Evolutionary conservation across 2,113 vertebrate genomes (phyloP), one percentile per base, ranked within the genome.

Genomic region (Phalacrocorax pelagicus): DNA sequence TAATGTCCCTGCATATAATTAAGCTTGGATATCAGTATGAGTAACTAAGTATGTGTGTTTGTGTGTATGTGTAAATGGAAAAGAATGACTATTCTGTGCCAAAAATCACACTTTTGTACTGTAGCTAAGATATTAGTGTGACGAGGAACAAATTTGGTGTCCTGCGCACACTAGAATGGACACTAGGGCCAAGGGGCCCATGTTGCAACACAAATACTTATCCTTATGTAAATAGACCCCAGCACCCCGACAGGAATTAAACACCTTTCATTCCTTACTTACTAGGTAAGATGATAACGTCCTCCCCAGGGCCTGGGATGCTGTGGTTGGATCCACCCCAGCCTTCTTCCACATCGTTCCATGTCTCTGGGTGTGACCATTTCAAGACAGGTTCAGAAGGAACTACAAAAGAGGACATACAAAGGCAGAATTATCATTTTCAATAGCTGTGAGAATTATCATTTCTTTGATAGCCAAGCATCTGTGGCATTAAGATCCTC

Each of bases 261-360:
- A 18, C n/a, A 22, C 7, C 11, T 59, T 63, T 36, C 32, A 13
- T 42, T 58, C 18, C 42, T 42, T 92, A 89, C 98, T 80, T 94
- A 98, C 98, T 97, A 79, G 98, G 97, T 91, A 98, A 93, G 94
- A 98, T 97, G 84, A 98, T 89, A 78, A 98, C 93, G 0, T 98
- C 98, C 81, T 98, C 97, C 38, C 97, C 98, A 47, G 97, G 81
- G 18, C 96, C 92, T 55, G 98, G 98, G 44, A 97, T 52, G 32
- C 78, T 90, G 20, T 71, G 7, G 2, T 62, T 96, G 91, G 82
- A 78, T 92, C 98, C 98, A 77, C 97, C 98, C 98, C 98, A 98
- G 16, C 97, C 98, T 59, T 96, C 62, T 49, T 55, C 95, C 81
- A 98, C 81, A 3, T 71, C 97, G 32, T 93, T 55, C 98, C 98